A percentile compares a stretch with the other conserved stretches of the same genome.
Conservation (phyloP, 2,797 vertebrate species). For the Falco peregrinus region DNA sequence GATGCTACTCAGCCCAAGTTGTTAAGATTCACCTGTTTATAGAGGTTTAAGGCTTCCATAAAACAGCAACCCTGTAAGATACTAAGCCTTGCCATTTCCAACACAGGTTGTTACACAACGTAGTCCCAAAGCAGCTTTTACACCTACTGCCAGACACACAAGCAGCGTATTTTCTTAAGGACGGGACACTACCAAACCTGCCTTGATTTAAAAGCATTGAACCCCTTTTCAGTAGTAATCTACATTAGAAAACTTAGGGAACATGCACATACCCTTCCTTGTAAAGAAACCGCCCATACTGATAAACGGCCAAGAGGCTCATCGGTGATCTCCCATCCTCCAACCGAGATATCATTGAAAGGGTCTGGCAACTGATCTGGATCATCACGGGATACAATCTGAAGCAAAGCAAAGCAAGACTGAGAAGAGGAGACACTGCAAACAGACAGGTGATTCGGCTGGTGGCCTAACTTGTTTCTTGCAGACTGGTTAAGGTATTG, state of each 20-base stretch:
- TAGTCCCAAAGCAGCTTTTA: neutral
- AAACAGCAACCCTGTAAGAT: neutral
- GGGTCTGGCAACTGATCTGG: slow-evolving; percentile 86
- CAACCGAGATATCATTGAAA: slow-evolving; percentile 93
- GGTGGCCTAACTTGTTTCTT: neutral
- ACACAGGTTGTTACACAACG: neutral
- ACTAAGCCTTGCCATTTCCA: neutral
- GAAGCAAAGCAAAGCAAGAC: neutral
- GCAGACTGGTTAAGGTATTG: neutral
- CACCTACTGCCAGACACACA: neutral
- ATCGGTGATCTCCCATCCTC: slow-evolving; percentile 93
- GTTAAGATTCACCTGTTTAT: neutral
- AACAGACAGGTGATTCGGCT: neutral
- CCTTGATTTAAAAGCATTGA: neutral
- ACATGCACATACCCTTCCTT: slow-evolving; percentile 86
- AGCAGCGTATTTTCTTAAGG: neutral
- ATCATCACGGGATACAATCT: slow-evolving; percentile 86
- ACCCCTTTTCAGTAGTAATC: neutral
- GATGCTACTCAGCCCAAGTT: neutral
- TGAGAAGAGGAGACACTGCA: neutral
- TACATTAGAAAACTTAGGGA: neutral
- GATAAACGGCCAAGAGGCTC: slow-evolving; percentile 90
- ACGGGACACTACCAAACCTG: neutral
- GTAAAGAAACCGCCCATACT: slow-evolving; percentile 93
- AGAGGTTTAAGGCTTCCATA: neutral